phyloP scores from a whole-genome alignment of 2,113 vertebrate genomes.

The Oryzias woworae region DNA sequence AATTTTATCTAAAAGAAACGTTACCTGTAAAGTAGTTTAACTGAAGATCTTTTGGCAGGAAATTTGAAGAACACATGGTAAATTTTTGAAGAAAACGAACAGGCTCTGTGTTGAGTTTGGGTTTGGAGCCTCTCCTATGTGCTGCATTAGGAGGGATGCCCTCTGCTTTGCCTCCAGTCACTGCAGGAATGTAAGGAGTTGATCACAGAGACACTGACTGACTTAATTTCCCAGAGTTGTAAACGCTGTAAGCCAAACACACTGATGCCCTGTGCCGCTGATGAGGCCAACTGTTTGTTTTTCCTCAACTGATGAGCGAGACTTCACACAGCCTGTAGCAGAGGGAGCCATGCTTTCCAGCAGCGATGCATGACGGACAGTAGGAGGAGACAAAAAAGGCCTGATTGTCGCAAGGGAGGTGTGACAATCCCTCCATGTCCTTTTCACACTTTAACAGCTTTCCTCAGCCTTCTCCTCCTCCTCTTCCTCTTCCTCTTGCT shows the following conservation, averaged over 20 bases:
- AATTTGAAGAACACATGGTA: too few species aligned
- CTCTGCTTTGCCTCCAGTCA: constrained; percentile 38
- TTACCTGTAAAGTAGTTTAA: too few species aligned
- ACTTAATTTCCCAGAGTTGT: constrained; percentile 63
- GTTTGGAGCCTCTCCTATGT: constrained; percentile 29
- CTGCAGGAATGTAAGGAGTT: constrained; percentile 67
- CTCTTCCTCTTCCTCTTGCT: constrained; percentile 32
- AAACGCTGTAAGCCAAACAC: constrained; percentile 65
- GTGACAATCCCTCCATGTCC: constrained; percentile 40
- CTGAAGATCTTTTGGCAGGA: too few species aligned
- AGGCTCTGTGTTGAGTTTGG: constrained; percentile 4
- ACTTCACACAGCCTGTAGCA: constrained; percentile 69
- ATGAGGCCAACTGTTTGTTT: constrained; percentile 71
- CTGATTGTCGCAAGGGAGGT: constrained; percentile 54
- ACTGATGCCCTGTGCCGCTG: constrained; percentile 71
- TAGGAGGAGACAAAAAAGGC: constrained; percentile 53
- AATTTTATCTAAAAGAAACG: too few species aligned
- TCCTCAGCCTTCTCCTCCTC: constrained; percentile 46
- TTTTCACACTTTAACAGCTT: constrained; percentile 61
- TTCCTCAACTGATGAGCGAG: constrained; percentile 67
- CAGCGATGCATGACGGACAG: constrained; percentile 57
- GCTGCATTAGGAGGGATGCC: constrained; percentile 51
- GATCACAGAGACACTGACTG: constrained; percentile 60
- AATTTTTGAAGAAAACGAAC: not conserved
- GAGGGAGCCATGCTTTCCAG: constrained; percentile 64